Evolutionary conservation across 2,113 vertebrate genomes (phyloP).

Genomic region (Macaca nemestrina): DNA sequence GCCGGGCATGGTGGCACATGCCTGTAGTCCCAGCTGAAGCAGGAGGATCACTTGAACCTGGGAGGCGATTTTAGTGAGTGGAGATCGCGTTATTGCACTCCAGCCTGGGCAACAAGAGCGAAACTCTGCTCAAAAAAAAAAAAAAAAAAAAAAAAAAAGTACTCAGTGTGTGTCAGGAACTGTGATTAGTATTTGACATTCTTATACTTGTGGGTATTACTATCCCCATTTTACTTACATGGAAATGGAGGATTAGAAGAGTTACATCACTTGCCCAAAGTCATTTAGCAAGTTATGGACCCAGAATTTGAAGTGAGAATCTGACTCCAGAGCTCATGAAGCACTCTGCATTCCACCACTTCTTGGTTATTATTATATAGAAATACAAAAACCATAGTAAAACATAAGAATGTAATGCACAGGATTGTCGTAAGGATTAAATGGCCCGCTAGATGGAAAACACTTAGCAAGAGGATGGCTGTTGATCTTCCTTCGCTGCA

Average conservation of each 20-base stretch:
- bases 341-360: not conserved
- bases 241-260: not conserved
- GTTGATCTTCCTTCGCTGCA: not conserved
- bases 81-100: no score
- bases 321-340: not conserved
- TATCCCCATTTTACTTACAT: not conserved
- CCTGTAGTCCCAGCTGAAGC: no score
- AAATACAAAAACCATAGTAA: not conserved
- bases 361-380: not conserved
- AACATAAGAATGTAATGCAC: not conserved
- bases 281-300: not conserved
- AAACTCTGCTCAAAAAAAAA: no score
- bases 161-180: not conserved
- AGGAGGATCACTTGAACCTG: no score
- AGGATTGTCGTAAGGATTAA: not conserved
- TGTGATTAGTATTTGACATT: not conserved
- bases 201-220: not conserved
- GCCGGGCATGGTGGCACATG: no score
- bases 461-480: not conserved
- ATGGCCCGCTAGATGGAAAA: not conserved
- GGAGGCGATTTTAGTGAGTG: no score
- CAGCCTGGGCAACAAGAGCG: no score
- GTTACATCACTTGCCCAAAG: not conserved
- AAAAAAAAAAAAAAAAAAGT: no score
- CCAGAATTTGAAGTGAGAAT: not conserved